phyloP scores from a whole-genome alignment of 1,140 invertebrate genomes.

The Acyrthosiphon pisum region DNA sequence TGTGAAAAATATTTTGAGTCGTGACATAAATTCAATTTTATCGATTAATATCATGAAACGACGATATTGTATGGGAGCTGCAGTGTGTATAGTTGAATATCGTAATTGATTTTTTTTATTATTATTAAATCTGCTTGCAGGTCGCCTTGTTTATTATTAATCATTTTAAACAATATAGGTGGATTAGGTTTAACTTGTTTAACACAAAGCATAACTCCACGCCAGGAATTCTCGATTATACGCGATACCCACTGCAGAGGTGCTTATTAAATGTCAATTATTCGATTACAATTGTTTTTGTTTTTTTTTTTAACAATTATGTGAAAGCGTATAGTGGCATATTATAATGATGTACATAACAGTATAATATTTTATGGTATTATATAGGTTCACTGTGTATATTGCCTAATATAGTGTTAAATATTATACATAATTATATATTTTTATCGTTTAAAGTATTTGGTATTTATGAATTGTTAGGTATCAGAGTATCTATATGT shows the following conservation, averaged over 20 bases:
- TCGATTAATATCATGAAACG: background rate
- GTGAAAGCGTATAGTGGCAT: background rate
- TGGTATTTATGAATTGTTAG: too few relatives aligned
- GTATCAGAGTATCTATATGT: too few relatives aligned
- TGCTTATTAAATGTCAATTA: conserved; percentile 22
- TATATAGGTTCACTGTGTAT: background rate
- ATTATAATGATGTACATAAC: too few relatives aligned
- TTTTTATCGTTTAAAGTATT: too few relatives aligned
- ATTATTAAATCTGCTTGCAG: background rate
- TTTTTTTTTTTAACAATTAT: background rate
- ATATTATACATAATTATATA: too few relatives aligned
- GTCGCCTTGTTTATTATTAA: background rate
- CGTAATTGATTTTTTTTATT: conserved; percentile 8
- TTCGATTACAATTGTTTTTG: background rate
- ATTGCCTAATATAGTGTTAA: too few relatives aligned
- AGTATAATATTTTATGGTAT: background rate
- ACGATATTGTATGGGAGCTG: too few relatives aligned
- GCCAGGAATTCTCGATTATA: background rate
- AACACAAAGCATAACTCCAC: background rate
- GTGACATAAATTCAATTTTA: background rate
- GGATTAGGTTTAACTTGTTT: background rate
- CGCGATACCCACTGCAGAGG: background rate
- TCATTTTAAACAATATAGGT: background rate
- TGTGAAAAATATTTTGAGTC: background rate
- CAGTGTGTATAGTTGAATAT: background rate